A percentile compares a stretch with the other conserved stretches of the same genome.
These are phyloP conservation scores for Palythoa caribaeorum DNA, from an alignment of 92 coral and sea anemone species.

Conservation along the genomic window DNA sequence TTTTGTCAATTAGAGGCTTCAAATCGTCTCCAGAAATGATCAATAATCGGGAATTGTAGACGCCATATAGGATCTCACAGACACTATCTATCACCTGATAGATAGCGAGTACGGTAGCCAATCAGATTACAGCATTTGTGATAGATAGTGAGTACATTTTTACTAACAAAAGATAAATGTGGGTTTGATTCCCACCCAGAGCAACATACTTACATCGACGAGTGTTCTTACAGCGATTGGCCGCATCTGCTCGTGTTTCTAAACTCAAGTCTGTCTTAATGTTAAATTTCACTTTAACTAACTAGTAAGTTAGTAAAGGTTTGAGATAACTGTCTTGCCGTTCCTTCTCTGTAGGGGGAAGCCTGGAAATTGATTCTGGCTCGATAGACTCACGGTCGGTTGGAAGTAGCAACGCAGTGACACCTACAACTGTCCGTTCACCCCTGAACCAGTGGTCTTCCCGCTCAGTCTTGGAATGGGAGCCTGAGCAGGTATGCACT, in stretches of 20 bases:
- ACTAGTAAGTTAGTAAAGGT: not conserved
- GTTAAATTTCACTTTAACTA: not conserved
- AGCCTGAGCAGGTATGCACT: conserved; percentile 72
- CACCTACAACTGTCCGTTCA: conserved; percentile 40
- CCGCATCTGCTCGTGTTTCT: not conserved
- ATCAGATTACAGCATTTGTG: too few relatives aligned
- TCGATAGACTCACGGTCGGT: conserved; percentile 33
- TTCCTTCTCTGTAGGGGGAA: conserved; percentile 21
- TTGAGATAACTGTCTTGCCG: not conserved
- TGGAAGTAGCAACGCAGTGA: conserved; percentile 23
- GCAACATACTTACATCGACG: too few relatives aligned
- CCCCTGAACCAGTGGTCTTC: conserved; percentile 67
- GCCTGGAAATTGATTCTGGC: conserved; percentile 33
- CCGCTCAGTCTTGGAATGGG: conserved; percentile 81
- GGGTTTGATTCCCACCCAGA: too few relatives aligned
- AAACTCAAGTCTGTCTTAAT: not conserved
- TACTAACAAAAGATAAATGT: too few relatives aligned
- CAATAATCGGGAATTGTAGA: too few relatives aligned
- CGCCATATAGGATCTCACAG: too few relatives aligned
- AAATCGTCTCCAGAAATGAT: too few relatives aligned
- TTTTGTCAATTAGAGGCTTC: too few relatives aligned
- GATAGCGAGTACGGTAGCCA: too few relatives aligned
- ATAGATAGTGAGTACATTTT: too few relatives aligned
- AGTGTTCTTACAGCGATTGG: too few relatives aligned
- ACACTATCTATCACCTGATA: too few relatives aligned